phyloP scores from a whole-genome alignment of 2,888 invertebrate genomes.

The Pegoplata infirma region DNA sequence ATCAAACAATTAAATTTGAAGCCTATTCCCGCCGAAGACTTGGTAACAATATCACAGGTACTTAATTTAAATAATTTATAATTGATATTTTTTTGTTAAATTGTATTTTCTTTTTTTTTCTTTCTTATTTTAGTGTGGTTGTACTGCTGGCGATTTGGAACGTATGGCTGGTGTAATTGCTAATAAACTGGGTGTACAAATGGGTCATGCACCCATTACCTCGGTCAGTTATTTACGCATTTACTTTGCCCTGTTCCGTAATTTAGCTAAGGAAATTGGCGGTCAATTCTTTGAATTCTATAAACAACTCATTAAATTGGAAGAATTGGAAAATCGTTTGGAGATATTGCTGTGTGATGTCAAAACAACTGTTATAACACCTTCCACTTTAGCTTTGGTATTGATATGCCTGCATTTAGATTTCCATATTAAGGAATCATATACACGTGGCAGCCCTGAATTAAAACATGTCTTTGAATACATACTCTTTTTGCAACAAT shows the following conservation, averaged over 20 bases:
- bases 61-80: no score
- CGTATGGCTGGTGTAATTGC: slow-evolving; percentile 91
- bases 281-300: slow-evolving; percentile 79
- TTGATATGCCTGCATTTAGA: slow-evolving; percentile 86
- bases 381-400: slow-evolving; percentile 88
- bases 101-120: slow-evolving; percentile 2
- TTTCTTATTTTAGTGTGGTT: slow-evolving; percentile 84
- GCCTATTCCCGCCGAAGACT: slow-evolving; percentile 82
- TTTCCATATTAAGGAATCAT: slow-evolving; percentile 78
- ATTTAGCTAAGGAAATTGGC: slow-evolving; percentile 80
- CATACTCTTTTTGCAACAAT: slow-evolving; percentile 85
- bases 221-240: slow-evolving; percentile 85
- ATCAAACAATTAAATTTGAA: slow-evolving; percentile 82
- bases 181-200: slow-evolving; percentile 85
- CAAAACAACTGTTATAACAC: slow-evolving; percentile 85
- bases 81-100: background rate
- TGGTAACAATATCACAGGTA: slow-evolving; percentile 81
- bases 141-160: slow-evolving; percentile 89
- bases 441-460: slow-evolving; percentile 78
- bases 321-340: slow-evolving; percentile 83
- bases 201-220: slow-evolving; percentile 81
- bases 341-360: slow-evolving; percentile 88
- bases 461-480: slow-evolving; percentile 84
- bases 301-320: slow-evolving; percentile 80
- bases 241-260: slow-evolving; percentile 82